Conservation (phyloP, 2,888 invertebrate genomes). For the Tinea pellionella region DNA sequence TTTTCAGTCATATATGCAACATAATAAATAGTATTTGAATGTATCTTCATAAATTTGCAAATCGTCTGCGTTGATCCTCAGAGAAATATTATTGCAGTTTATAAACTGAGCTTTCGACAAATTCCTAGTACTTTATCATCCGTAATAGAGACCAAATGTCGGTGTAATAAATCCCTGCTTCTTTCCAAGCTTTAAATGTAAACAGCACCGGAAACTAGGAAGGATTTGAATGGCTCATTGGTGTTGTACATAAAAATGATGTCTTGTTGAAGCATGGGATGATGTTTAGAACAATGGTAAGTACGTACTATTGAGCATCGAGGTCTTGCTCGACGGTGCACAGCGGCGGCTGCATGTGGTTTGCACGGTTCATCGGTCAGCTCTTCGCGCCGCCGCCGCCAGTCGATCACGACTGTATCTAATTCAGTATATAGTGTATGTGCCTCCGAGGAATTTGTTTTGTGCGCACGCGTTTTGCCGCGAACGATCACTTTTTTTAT, state of each 20-base stretch:
- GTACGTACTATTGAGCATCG: background rate
- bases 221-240: background rate
- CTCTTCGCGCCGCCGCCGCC: constrained; percentile 32
- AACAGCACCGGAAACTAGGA: background rate
- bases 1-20: background rate
- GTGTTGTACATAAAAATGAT: background rate
- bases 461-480: constrained; percentile 49
- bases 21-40: background rate
- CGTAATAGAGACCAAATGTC: background rate
- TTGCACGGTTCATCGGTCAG: constrained; percentile 42
- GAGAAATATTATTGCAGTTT: background rate
- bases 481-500: constrained; percentile 55
- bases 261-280: background rate
- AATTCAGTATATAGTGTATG: constrained; percentile 55
- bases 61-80: background rate
- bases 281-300: background rate
- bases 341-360: constrained; percentile 24
- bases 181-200: background rate
- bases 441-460: constrained; percentile 61
- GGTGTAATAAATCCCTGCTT: background rate
- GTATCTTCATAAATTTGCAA: background rate
- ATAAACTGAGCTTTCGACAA: background rate
- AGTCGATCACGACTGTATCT: constrained; percentile 59
- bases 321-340: constrained; percentile 15
- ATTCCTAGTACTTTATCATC: background rate